phyloP scores from a whole-genome alignment of 2,797 vertebrate species.

The Luscinia megarhynchos region DNA sequence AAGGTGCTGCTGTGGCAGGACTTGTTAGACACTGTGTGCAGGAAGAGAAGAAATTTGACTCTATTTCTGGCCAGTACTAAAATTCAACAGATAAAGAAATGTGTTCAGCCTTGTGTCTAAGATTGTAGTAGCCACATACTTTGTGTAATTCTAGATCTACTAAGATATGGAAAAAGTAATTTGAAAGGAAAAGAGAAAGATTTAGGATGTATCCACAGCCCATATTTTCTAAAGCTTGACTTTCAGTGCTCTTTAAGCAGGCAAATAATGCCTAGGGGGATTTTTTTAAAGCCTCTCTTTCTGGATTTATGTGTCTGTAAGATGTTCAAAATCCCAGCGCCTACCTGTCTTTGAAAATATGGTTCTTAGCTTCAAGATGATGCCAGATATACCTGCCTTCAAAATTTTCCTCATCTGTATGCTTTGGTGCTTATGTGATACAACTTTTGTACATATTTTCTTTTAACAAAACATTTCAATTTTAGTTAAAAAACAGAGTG shows the following conservation, averaged over 20 bases:
- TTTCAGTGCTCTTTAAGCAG: conserved; percentile 4
- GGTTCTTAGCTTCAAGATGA: not conserved
- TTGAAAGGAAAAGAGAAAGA: not conserved
- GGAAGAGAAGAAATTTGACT: not conserved
- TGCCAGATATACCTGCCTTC: not conserved
- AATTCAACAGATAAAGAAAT: not conserved
- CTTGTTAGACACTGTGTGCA: not conserved
- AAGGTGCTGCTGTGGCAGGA: conserved; percentile 32
- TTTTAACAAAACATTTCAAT: not conserved
- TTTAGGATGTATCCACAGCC: not conserved
- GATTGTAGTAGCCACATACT: not conserved
- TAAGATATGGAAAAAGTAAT: not conserved
- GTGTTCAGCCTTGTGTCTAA: not conserved
- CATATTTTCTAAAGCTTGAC: not conserved
- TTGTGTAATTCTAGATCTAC: not conserved
- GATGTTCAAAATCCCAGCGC: not conserved
- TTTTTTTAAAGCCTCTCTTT: conserved; percentile 13
- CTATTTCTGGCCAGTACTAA: not conserved
- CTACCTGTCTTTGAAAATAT: not conserved
- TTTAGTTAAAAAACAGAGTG: not conserved
- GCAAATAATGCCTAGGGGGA: not conserved
- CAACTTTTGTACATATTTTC: not conserved
- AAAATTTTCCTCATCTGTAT: not conserved
- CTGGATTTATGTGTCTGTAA: not conserved
- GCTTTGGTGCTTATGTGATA: not conserved